Evolutionary conservation across 2,888 invertebrate genomes (phyloP).

Genomic region (Zygaena filipendulae): DNA sequence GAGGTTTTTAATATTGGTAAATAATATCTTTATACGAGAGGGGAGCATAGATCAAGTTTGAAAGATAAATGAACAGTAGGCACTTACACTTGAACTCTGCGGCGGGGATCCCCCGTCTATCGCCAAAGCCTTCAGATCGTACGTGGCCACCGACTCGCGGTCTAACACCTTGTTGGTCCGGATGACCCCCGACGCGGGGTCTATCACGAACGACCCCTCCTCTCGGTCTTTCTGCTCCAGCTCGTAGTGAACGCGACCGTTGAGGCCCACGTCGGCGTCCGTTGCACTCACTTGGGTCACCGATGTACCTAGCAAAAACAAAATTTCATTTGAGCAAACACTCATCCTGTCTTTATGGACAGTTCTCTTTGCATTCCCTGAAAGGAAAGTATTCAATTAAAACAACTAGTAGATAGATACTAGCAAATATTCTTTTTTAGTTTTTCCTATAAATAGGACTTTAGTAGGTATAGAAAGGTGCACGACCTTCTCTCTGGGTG

Average conservation of each 20-base stretch:
- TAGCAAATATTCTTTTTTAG: no score
- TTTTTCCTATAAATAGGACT: no score
- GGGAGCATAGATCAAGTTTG: no score
- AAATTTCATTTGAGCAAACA: not conserved
- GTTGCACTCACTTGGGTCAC: constrained; percentile 83
- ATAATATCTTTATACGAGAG: not conserved
- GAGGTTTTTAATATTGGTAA: not conserved
- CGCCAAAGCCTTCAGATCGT: constrained; percentile 87
- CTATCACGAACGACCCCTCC: constrained; percentile 92
- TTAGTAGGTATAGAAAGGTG: no score
- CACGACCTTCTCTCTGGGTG: no score
- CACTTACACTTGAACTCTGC: constrained; percentile 69
- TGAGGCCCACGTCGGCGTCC: constrained; percentile 87
- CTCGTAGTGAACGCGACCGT: constrained; percentile 87
- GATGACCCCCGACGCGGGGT: constrained; percentile 91
- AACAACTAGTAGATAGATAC: no score
- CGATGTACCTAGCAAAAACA: constrained; percentile 67
- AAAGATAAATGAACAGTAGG: no score
- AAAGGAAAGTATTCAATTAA: no score
- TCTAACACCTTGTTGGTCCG: constrained; percentile 91
- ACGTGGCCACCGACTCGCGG: constrained; percentile 87
- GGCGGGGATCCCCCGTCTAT: constrained; percentile 89
- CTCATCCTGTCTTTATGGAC: no score
- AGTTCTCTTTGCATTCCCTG: no score
- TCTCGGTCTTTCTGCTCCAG: constrained; percentile 78